phyloP scores from a whole-genome alignment of 30 jellyfish, hydroid and myxozoan genomes.

The Pseudorhiza aurosa region DNA sequence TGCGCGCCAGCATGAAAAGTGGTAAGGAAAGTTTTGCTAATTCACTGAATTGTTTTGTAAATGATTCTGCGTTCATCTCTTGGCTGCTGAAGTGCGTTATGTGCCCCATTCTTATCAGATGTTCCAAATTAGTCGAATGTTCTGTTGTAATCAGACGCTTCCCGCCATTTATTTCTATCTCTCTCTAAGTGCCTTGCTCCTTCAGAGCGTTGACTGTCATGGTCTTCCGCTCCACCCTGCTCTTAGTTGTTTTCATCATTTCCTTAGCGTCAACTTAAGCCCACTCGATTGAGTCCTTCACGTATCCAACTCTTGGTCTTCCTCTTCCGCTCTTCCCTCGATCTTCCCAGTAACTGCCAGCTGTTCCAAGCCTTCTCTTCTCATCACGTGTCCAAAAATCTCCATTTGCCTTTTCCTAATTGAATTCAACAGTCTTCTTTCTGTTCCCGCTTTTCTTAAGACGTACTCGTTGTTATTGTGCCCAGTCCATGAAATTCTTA shows the following conservation, averaged over 20 bases:
- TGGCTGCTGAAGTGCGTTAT: too few relatives aligned
- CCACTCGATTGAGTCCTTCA: background rate
- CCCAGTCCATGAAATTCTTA: slow-evolving; percentile 9
- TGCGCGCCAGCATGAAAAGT: too few relatives aligned
- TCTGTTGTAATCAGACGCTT: too few relatives aligned
- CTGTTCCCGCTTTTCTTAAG: slow-evolving; percentile 8
- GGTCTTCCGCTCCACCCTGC: slow-evolving; percentile 20
- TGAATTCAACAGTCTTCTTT: slow-evolving; percentile 1
- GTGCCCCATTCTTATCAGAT: too few relatives aligned
- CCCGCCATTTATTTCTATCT: too few relatives aligned
- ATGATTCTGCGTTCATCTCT: too few relatives aligned
- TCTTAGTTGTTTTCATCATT: slow-evolving; percentile 4
- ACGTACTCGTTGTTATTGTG: background rate
- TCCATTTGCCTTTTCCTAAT: slow-evolving; percentile 16
- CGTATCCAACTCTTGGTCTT: slow-evolving; percentile 4
- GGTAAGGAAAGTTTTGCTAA: too few relatives aligned
- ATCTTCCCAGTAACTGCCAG: background rate
- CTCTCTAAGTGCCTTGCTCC: slow-evolving; percentile 15
- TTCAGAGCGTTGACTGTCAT: slow-evolving; percentile 15
- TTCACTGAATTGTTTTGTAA: too few relatives aligned
- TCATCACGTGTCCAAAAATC: slow-evolving; percentile 15
- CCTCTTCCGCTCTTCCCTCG: slow-evolving; percentile 15
- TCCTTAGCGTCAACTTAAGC: background rate
- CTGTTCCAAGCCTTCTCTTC: slow-evolving; percentile 18
- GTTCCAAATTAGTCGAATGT: too few relatives aligned